Evolutionary conservation across 2,888 invertebrate species (phyloP), one percentile per base, ranked within the genome.

Genomic region (Plagodis dolabraria): DNA sequence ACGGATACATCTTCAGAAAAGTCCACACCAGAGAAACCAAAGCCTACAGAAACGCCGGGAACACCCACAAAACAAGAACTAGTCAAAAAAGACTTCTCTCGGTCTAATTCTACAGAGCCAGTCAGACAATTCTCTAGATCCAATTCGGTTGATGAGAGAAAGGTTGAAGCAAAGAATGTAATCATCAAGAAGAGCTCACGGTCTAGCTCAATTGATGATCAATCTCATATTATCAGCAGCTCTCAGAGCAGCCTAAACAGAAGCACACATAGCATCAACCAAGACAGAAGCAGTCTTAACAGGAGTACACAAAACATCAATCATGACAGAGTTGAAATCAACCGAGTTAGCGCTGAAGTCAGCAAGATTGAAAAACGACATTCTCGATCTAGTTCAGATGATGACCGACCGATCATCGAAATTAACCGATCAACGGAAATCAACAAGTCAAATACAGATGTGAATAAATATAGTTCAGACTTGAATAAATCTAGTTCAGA

Each of bases 151-250:
- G 72, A 75, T 59, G 70, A 72, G 5, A 63, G 49, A 34, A 56
- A 47, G n/a, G 35, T 65, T 48, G 70, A 65, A 65, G 59, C 60
- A 7, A 63, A 58, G 40, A 70, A 66, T 38, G 35, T 65, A 2
- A 63, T 57, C 6, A 44, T 55, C 33, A 60, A 66, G 0, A 71
- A 71, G 56, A 68, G 67, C 12, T 67, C 67, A 0, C 47, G 76
- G 61, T 69, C 76, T 0, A 73, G 67, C 38, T 77, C 78, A 0
- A 45, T 70, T 7, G 75, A 79, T 5, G 75, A 76, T 7, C 67
- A 64, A 0, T 36, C 60, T 0, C 38, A 33, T 6, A 47, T 36
- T 58, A 33, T 9, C 53, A 65, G 60, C 0, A 64, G 62, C 56
- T 63, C 65, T 5, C 62, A 63, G 10, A 65, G 60, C 12, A 67